Evolutionary conservation across 2,888 invertebrate genomes (phyloP).

Genomic region (Drosophila atripex): DNA sequence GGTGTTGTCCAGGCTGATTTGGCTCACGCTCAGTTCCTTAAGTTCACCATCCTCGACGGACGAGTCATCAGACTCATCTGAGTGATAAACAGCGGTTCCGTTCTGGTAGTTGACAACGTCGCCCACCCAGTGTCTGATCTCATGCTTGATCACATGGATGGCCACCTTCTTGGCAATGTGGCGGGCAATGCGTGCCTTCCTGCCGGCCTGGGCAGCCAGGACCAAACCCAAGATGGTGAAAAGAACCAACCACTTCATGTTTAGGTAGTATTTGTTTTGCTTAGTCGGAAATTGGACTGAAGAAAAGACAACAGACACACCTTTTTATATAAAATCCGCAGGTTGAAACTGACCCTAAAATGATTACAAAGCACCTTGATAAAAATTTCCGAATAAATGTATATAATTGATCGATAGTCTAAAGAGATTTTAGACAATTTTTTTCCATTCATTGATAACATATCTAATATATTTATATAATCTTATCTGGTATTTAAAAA

Average conservation of each 20-base stretch:
- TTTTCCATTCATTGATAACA: background rate
- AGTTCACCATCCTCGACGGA: background rate
- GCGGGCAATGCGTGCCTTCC: conserved; percentile 1
- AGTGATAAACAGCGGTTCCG: background rate
- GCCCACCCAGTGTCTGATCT: background rate
- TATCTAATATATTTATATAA: background rate
- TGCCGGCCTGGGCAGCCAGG: conserved; percentile 3
- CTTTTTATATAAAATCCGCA: background rate
- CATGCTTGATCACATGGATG: conserved; percentile 2
- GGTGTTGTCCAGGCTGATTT: conserved; percentile 85
- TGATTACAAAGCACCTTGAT: background rate
- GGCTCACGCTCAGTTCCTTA: background rate
- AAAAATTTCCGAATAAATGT: background rate
- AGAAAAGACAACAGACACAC: background rate
- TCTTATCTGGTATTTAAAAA: background rate
- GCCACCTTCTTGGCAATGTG: conserved; percentile 2
- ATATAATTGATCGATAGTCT: conserved; percentile 1
- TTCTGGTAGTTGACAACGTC: conserved; percentile 1
- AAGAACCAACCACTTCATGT: background rate
- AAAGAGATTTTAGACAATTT: background rate
- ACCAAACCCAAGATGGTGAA: background rate
- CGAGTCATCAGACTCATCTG: background rate
- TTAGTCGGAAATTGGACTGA: conserved; percentile 4
- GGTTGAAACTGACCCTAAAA: background rate
- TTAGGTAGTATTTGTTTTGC: background rate